Base-by-base conservation (phyloP, 2,113 vertebrate species). In the Ciconia boyciana region DNA sequence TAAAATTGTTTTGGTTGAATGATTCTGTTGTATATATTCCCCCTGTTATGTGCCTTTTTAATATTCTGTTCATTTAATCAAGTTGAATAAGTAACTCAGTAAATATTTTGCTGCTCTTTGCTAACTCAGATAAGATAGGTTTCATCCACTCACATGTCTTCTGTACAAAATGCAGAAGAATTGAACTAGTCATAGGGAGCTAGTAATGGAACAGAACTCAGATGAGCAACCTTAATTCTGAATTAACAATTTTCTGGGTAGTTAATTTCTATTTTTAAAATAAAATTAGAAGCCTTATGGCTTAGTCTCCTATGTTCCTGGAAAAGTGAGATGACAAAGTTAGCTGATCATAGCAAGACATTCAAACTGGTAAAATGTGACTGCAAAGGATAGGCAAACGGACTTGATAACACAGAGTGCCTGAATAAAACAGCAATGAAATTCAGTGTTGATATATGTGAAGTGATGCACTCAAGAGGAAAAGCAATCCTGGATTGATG, bases 41-140 rank as follows among this genome's bases (percentile, higher is more conserved):
- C 52, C 2, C 6, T 26, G 10, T 78, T 87, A 60, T 57, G 51
- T 46, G 8, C n/a, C 44, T 92, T 93, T 87, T 94, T 5, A 82
- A 90, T 88, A 93, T 93, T 90, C 88, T 93, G 75, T 68, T 96
- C 66, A 65, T 93, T 92, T 76, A 87, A 94, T 65, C 82, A 80
- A 80, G 46, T n/a, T 62, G 68, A 84, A 24, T 65, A 89, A 93
- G 88, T 66, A 85, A 51, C 70, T 83, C 84, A 51, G 65, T 91
- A 92, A 94, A 93, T 89, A 95, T 92, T 79, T 88, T 68, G 34
- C 79, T 85, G 58, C 75, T 69, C 39, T 69, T 81, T 80, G 54
- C 57, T 74, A 90, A 76, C 46, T 80, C 4, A 0, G 52, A 36
- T 87, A 55, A 36, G 32, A 65, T 2, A 24, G 54, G 51, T 72